Evolutionary conservation across 2,113 vertebrate genomes (phyloP), one percentile per base, ranked within the genome.

Genomic region (Centropus unirufus): DNA sequence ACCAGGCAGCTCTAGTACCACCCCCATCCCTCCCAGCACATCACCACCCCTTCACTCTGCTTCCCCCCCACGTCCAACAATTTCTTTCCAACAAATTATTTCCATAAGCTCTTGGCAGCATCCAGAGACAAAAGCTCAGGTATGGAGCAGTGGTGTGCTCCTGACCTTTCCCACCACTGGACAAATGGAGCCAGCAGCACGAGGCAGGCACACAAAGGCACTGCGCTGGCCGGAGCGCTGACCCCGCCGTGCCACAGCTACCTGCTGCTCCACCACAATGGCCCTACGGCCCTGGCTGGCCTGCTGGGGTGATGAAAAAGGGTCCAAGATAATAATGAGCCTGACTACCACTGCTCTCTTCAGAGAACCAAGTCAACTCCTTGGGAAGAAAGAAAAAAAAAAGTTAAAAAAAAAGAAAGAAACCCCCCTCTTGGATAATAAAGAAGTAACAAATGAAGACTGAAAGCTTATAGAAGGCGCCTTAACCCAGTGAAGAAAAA

Each of bases 211-310:
- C 97, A 98, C 98, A 98, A 98, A 98, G 96, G 96, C 86, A 6
- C 80, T 40, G 87, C 1, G 96, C 95, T 93, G 97, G 97, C 97
- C 97, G 14, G 94, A 80, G 95, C 90, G 47, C 96, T 97, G 98
- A 98, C 98, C 98, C 96, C 94, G 97, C 97, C 93, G 23, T 90
- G 98, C 95, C 94, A 96, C 97, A 97, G 98, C 98, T 98, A 98
- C 99, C 99, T 98, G 98, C 99, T 99, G 99, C 97, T 99, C 95
- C 1, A 16, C 97, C 98, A 99, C 98, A 99, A 99, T 98, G 97
- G 96, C 98, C 97, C 95, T 47, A 69, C 82, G 92, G 98, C 98
- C 98, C 98, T 67, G 36, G 98, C 97, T 97, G 95, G 97, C 98
- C 97, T 97, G 96, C 69, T 54, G 91, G 95, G 83, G 72, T 13